phyloP scores from a whole-genome alignment of 2,797 vertebrate species.

The Phalloptychus januarius region DNA sequence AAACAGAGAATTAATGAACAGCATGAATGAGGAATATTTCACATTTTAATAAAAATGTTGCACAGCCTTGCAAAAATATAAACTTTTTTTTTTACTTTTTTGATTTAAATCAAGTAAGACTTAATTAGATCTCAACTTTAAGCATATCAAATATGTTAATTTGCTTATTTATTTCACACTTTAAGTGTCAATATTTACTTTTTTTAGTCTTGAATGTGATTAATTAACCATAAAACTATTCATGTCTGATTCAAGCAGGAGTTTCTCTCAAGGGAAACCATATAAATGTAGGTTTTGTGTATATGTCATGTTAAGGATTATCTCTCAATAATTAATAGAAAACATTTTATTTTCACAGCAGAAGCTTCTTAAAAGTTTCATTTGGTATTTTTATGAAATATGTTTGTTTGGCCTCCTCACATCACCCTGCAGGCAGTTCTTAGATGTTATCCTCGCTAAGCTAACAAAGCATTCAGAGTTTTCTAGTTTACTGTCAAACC shows the following conservation, averaged over 20 bases:
- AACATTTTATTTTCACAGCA: background rate
- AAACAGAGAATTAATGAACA: background rate
- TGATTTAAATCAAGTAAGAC: background rate
- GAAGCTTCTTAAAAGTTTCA: background rate
- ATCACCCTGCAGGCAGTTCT: background rate
- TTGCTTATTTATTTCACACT: background rate
- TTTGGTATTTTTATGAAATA: background rate
- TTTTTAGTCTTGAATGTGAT: background rate
- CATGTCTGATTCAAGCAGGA: background rate
- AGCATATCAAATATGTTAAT: background rate
- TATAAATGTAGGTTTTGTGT: background rate
- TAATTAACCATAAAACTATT: background rate
- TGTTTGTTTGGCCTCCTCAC: background rate
- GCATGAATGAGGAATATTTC: background rate
- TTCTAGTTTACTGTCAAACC: conserved; percentile 2
- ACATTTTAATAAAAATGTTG: background rate
- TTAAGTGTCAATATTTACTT: background rate
- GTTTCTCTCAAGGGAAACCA: background rate
- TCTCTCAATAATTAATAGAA: background rate
- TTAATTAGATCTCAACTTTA: background rate
- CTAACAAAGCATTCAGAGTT: background rate
- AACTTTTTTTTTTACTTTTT: background rate
- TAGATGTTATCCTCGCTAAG: background rate
- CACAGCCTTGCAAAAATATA: background rate
- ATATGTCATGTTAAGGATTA: background rate